Conservation (phyloP, 1,140 invertebrate species). For the Lepidotrigona ventralis region DNA sequence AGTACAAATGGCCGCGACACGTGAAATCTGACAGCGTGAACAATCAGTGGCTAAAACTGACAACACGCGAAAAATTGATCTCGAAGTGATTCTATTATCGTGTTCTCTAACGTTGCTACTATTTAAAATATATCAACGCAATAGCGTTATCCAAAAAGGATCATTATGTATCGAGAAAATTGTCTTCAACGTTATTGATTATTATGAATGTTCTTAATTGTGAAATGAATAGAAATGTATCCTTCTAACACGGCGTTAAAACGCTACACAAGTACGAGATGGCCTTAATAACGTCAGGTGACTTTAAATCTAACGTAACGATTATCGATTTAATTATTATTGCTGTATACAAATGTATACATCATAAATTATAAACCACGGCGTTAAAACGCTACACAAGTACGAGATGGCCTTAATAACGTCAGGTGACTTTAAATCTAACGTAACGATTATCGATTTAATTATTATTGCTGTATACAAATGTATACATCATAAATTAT, state of each 20-base stretch:
- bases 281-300: not conserved
- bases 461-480: not conserved
- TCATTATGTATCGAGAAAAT: not conserved
- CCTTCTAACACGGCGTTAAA: not conserved
- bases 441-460: conserved; percentile 30
- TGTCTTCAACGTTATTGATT: not conserved
- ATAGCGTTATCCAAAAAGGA: not conserved
- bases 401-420: not conserved
- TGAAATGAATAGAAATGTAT: conserved; percentile 32
- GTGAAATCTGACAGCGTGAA: not conserved
- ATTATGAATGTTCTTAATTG: not conserved
- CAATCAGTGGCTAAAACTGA: conserved; percentile 30
- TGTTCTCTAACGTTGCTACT: not conserved
- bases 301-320: conserved; percentile 36
- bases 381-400: conserved; percentile 1
- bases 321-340: conserved; percentile 4
- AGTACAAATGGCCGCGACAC: not conserved
- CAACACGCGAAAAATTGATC: conserved; percentile 22
- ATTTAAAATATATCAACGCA: not conserved
- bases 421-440: conserved; percentile 23
- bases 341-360: not conserved
- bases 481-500: not conserved
- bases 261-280: not conserved
- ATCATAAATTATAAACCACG: not conserved
- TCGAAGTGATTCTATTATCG: not conserved